Percentiles rank a stretch among this genome's conserved stretches.
Evolutionary conservation across 2,797 vertebrate genomes (phyloP).

Genomic region (Tauraco hartlaubi): DNA sequence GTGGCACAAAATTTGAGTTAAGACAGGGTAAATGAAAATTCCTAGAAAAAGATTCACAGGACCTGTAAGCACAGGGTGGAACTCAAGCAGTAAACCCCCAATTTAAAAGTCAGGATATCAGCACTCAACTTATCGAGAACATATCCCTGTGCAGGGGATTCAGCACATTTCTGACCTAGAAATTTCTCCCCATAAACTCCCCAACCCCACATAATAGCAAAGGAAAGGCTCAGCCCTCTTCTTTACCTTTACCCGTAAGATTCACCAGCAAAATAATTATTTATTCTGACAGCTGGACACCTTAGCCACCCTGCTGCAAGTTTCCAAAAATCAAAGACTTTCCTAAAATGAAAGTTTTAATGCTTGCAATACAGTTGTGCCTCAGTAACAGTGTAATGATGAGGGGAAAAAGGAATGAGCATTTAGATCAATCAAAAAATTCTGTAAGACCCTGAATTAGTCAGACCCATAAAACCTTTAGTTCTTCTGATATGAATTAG

Average conservation of each 20-base stretch:
- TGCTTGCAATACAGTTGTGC: background rate
- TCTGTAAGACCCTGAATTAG: background rate
- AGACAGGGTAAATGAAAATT: background rate
- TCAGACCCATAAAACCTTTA: background rate
- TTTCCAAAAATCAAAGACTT: background rate
- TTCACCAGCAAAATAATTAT: background rate
- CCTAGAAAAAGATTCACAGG: background rate
- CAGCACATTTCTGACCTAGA: background rate
- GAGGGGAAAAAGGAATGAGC: background rate
- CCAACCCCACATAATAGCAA: background rate
- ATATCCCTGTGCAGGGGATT: background rate
- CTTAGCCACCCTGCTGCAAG: background rate
- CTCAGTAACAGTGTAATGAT: background rate
- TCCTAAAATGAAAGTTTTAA: background rate
- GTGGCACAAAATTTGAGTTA: background rate
- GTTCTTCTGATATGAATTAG: background rate
- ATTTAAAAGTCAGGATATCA: background rate
- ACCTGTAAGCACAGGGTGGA: background rate
- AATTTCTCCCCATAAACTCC: background rate
- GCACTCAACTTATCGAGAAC: background rate
- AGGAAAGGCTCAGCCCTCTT: background rate
- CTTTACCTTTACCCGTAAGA: background rate
- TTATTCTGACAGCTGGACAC: background rate
- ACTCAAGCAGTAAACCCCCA: background rate
- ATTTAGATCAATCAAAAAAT: background rate